Base-by-base conservation (phyloP, 1,140 invertebrate species). In the Polypedilum pembai region DNA sequence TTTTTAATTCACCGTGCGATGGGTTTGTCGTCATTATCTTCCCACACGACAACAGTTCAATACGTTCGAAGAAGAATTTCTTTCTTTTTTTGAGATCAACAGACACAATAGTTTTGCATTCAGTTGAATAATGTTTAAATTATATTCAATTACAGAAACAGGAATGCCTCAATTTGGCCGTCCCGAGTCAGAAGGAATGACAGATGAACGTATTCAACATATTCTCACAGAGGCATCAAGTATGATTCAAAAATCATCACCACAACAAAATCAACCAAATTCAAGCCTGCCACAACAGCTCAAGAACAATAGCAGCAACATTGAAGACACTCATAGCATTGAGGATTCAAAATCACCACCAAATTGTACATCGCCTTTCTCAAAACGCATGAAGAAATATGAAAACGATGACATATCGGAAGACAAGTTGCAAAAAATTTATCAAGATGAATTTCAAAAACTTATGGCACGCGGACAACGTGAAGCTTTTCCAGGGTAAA, bases 341-440 rank as follows among this genome's bases (percentile, higher is more conserved):
- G 90, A 91, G 73, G 90, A 92, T 79, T 93, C 91, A 78, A 92
- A 92, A 79, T 94, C 92, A 73, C 92, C 92, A 0, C 86, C 89
- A 20, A 88, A 89, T 41, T 92, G 91, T 82, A 86, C 86, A 24
- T 91, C 89, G 74, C 90, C 90, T 0, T 92, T 91, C 80, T 90
- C 88, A 75, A 91, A 90, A 78, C 88, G 91, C 82, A 83, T 93
- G 75, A 89, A 92, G 78, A 92, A 94, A 79, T 92, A 94, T 80
- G 91, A 94, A 82, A 94, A 95, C 81, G 94, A 96, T 81, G 94
- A 97, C 84, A 94, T 97, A 83, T 91, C 96, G 69, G 95, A 97
- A 83, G 97, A 98, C 80, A 97, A 98, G 84, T 94, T 99, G 77
- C 91, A 95, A 15, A 88, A 94, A 79, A 96, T 99, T 78, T 99